Percentiles rank a stretch among this genome's conserved stretches.
Evolutionary conservation across 92 coral and sea anemone species (phyloP).

Genomic region (Siderastrea siderea): DNA sequence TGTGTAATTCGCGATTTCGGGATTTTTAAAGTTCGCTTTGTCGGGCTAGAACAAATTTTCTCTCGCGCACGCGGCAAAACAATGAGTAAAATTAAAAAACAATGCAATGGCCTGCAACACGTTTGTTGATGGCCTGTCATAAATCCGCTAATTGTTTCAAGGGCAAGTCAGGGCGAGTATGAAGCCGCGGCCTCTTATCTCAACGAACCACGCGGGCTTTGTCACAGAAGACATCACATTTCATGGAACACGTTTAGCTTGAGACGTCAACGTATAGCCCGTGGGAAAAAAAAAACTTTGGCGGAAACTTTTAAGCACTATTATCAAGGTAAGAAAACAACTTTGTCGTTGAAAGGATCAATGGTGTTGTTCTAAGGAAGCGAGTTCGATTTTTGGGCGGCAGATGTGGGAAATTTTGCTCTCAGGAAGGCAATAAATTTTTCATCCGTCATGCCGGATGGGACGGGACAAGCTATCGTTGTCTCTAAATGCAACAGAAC

Average conservation of each 20-base stretch:
- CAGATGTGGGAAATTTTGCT: neutral
- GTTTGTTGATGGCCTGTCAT: slow-evolving; percentile 68
- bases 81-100: slow-evolving; percentile 16
- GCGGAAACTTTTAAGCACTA: slow-evolving; percentile 28
- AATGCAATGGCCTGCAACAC: slow-evolving; percentile 12
- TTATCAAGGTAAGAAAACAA: slow-evolving; percentile 36
- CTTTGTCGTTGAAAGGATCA: neutral
- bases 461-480: neutral
- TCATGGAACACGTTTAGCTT: neutral
- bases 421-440: slow-evolving; percentile 8
- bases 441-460: slow-evolving; percentile 5
- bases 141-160: slow-evolving; percentile 53
- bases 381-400: slow-evolving; percentile 10
- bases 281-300: slow-evolving; percentile 23
- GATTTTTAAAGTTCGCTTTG: neutral
- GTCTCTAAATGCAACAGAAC: neutral
- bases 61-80: neutral
- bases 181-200: slow-evolving; percentile 10
- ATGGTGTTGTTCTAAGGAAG: slow-evolving; percentile 13
- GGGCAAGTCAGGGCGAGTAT: slow-evolving; percentile 70
- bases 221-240: neutral
- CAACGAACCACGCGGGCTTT: slow-evolving; percentile 28
- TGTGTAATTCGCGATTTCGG: neutral
- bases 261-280: neutral
- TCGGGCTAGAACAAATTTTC: neutral